phyloP scores from a whole-genome alignment of 2,888 invertebrate species.

The Sminthurinus aureus region DNA sequence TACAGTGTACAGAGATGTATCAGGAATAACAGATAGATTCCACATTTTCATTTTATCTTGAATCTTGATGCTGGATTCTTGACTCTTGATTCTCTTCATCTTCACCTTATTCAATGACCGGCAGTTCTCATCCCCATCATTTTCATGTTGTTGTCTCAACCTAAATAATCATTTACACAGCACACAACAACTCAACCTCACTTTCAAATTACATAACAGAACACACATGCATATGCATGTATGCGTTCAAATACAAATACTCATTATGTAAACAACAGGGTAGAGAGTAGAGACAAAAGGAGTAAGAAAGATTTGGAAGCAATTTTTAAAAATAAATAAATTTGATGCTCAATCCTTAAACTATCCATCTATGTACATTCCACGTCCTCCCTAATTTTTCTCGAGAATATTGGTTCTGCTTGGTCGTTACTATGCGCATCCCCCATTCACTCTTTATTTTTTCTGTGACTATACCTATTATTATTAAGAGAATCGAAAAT shows the following conservation, averaged over 20 bases:
- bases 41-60: conserved; percentile 23
- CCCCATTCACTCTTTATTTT: too few relatives aligned
- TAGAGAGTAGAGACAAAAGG: neutral
- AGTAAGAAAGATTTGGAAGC: neutral
- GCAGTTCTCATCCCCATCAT: neutral
- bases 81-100: neutral
- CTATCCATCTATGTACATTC: conserved; percentile 5
- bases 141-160: neutral
- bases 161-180: too few relatives aligned
- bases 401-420: neutral
- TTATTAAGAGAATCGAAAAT: too few relatives aligned
- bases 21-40: neutral
- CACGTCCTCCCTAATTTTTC: neutral
- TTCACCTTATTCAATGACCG: neutral
- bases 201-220: too few relatives aligned
- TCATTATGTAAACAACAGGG: neutral
- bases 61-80: neutral
- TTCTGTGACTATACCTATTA: too few relatives aligned
- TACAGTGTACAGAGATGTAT: neutral
- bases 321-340: neutral
- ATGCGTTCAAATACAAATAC: neutral
- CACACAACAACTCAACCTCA: too few relatives aligned
- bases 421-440: neutral
- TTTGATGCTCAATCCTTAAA: neutral
- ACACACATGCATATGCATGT: too few relatives aligned